phyloP scores from a whole-genome alignment of 1,140 invertebrate genomes.

The Chrysopa pallens region DNA sequence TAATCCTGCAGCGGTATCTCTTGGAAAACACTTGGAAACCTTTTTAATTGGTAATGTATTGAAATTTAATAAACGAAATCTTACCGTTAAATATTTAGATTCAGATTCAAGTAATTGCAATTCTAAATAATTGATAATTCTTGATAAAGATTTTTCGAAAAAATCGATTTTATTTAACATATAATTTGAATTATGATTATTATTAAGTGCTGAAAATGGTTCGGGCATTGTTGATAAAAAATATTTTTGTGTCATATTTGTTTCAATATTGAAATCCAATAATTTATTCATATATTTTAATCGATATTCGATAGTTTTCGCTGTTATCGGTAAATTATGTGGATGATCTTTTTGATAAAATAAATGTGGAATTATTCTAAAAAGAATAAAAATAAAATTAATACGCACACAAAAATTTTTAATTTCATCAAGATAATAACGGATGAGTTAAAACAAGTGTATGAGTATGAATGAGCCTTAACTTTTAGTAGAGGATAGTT shows the following conservation, averaged over 20 bases:
- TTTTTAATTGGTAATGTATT: too few species aligned
- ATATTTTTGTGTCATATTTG: constrained; percentile 11
- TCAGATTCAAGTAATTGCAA: constrained; percentile 30
- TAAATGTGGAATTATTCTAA: constrained; percentile 28
- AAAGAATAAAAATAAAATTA: constrained; percentile 9
- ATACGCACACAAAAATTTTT: too few species aligned
- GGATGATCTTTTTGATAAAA: constrained; percentile 19
- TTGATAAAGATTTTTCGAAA: constrained; percentile 24
- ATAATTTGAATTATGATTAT: background rate
- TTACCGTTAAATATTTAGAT: constrained; percentile 43
- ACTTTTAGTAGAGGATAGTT: too few species aligned
- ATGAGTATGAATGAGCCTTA: too few species aligned
- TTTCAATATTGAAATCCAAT: constrained; percentile 6
- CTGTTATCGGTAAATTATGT: constrained; percentile 25
- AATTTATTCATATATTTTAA: constrained; percentile 18
- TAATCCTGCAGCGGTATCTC: too few species aligned
- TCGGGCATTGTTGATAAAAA: constrained; percentile 17
- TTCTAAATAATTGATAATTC: constrained; percentile 27
- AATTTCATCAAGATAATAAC: too few species aligned
- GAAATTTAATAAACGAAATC: constrained; percentile 14
- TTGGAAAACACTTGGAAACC: too few species aligned
- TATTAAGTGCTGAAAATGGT: constrained; percentile 14
- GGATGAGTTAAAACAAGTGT: too few species aligned
- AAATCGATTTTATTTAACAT: constrained; percentile 2
- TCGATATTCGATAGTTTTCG: constrained; percentile 21